Evolutionary conservation across 2,888 invertebrate species (phyloP).

Genomic region (Latrodectus elegans): DNA sequence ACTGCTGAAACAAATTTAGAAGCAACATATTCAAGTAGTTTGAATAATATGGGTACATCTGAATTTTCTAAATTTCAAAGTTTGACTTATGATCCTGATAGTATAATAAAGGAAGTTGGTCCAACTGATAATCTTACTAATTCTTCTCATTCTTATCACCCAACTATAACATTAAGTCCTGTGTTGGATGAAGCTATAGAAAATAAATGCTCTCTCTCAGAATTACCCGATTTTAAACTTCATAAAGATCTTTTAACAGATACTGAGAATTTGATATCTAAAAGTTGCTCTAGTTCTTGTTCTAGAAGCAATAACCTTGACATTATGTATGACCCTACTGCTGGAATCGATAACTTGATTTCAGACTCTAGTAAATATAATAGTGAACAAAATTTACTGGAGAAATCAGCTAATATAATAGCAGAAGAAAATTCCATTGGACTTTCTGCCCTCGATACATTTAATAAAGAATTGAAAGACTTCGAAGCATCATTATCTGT

Average conservation of each 20-base stretch:
- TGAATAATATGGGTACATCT: background rate
- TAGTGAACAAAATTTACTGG: background rate
- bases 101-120: background rate
- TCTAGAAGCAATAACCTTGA: background rate
- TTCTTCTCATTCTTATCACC: background rate
- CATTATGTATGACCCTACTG: background rate
- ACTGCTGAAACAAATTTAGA: background rate
- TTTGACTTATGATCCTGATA: background rate
- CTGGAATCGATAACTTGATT: background rate
- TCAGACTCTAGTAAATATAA: background rate
- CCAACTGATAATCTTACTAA: background rate
- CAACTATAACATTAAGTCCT: background rate
- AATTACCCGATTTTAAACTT: background rate
- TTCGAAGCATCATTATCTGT: background rate
- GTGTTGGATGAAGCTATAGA: background rate
- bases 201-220: background rate
- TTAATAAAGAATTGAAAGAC: constrained; percentile 2
- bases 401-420: background rate
- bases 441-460: background rate
- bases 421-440: background rate
- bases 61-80: background rate
- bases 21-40: background rate
- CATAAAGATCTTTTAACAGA: background rate
- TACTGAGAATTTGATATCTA: background rate
- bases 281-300: background rate